These are phyloP conservation scores for Physocephala rufipes DNA, from an alignment of 2,888 invertebrate genomes.

Conservation along the genomic window DNA sequence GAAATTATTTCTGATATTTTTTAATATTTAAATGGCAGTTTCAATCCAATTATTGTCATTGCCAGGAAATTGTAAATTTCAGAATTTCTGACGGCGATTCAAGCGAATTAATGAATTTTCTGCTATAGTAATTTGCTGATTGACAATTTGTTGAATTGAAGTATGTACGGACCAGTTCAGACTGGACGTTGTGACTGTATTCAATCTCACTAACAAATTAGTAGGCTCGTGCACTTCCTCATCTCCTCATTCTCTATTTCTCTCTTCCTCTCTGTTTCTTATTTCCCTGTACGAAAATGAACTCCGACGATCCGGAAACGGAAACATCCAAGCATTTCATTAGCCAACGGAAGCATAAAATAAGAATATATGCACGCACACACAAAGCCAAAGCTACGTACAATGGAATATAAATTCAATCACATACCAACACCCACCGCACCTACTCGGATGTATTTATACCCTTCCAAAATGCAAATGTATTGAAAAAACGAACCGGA, in stretches of 20 bases:
- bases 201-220: not conserved
- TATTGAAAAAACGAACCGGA: no score
- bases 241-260: not conserved
- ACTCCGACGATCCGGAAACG: slow-evolving; percentile 20
- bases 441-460: not conserved
- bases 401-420: not conserved
- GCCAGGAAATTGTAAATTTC: no score
- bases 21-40: no score
- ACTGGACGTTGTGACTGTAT: no score
- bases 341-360: slow-evolving; percentile 20
- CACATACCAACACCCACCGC: not conserved
- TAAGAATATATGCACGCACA: not conserved
- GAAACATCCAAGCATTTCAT: slow-evolving; percentile 15
- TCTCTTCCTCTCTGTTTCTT: not conserved
- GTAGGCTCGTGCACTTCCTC: not conserved
- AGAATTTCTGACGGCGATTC: no score
- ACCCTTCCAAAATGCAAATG: no score
- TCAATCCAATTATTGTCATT: no score
- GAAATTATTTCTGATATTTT: no score
- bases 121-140: no score
- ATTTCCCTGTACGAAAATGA: not conserved
- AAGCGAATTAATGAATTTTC: no score
- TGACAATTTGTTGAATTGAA: no score
- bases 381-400: not conserved
- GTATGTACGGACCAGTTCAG: no score